These are phyloP conservation scores for Calephelis virginiensis DNA, from an alignment of 1,140 invertebrate genomes.

Conservation along the genomic window DNA sequence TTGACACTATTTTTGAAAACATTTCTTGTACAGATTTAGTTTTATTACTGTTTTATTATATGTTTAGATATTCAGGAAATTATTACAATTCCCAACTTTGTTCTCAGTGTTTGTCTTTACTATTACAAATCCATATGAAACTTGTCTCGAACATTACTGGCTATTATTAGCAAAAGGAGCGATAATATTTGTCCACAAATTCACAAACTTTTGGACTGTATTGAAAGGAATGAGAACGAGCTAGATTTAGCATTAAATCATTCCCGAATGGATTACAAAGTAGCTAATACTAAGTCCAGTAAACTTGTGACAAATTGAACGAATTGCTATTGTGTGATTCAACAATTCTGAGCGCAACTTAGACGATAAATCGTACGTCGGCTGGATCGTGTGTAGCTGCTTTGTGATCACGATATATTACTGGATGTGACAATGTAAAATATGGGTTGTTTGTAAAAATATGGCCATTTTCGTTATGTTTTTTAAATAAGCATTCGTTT, in stretches of 20 bases:
- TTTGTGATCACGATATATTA: slow-evolving; percentile 25
- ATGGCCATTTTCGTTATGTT: background rate
- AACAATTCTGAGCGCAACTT: slow-evolving; percentile 27
- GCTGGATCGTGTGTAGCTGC: slow-evolving; percentile 30
- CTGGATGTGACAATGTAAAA: slow-evolving; percentile 20
- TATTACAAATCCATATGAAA: too few relatives aligned
- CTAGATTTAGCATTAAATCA: slow-evolving; percentile 5
- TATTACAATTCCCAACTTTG: too few relatives aligned
- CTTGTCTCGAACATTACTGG: too few relatives aligned
- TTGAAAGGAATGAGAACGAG: too few relatives aligned
- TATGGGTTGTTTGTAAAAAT: slow-evolving; percentile 13
- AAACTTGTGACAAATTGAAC: slow-evolving; percentile 26
- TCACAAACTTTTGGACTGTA: too few relatives aligned
- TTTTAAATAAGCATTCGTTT: too few relatives aligned
- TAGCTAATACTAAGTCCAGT: slow-evolving; percentile 20
- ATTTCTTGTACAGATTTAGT: too few relatives aligned
- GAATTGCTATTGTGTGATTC: slow-evolving; percentile 33
- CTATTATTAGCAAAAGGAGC: too few relatives aligned
- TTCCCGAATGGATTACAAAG: slow-evolving; percentile 13
- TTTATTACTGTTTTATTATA: too few relatives aligned
- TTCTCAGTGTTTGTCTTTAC: too few relatives aligned
- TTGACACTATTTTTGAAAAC: too few relatives aligned
- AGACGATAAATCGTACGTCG: slow-evolving; percentile 33
- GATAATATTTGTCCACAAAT: background rate
- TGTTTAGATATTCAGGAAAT: too few relatives aligned